Evolutionary conservation across 1,140 invertebrate species (phyloP).

Genomic region (Plectus sambesii): DNA sequence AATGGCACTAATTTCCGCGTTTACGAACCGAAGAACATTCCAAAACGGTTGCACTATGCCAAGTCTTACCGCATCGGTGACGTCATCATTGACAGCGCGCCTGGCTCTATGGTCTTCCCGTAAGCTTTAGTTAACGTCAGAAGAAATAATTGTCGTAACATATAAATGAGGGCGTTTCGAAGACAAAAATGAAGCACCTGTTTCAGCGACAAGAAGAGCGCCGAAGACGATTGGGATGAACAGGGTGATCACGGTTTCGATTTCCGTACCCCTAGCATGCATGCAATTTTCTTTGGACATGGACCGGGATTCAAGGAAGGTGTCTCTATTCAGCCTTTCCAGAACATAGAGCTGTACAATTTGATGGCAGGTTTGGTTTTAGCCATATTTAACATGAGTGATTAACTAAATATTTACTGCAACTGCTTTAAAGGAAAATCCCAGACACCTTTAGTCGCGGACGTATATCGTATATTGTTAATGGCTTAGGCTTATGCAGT

Average conservation of each 20-base stretch:
- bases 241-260: slow-evolving; percentile 28
- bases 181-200: slow-evolving; percentile 11
- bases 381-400: not conserved
- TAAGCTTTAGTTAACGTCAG: slow-evolving; percentile 10
- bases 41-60: slow-evolving; percentile 33
- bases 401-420: slow-evolving; percentile 32
- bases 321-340: slow-evolving; percentile 28
- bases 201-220: no score
- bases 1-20: slow-evolving; percentile 25
- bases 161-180: no score
- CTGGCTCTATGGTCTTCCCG: slow-evolving; percentile 26
- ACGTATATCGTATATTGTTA: no score
- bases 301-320: slow-evolving; percentile 25
- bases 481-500: no score
- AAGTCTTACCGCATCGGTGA: slow-evolving; percentile 24
- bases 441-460: no score
- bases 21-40: slow-evolving; percentile 26
- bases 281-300: slow-evolving; percentile 31
- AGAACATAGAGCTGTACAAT: slow-evolving; percentile 37
- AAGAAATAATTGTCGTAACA: no score
- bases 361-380: slow-evolving; percentile 22
- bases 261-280: slow-evolving; percentile 20
- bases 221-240: slow-evolving; percentile 11
- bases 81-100: slow-evolving; percentile 22
- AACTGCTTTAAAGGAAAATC: no score